Evolutionary conservation across 2,113 vertebrate species (phyloP), one percentile per base, ranked within the genome.

Genomic region (Crocuta crocuta): DNA sequence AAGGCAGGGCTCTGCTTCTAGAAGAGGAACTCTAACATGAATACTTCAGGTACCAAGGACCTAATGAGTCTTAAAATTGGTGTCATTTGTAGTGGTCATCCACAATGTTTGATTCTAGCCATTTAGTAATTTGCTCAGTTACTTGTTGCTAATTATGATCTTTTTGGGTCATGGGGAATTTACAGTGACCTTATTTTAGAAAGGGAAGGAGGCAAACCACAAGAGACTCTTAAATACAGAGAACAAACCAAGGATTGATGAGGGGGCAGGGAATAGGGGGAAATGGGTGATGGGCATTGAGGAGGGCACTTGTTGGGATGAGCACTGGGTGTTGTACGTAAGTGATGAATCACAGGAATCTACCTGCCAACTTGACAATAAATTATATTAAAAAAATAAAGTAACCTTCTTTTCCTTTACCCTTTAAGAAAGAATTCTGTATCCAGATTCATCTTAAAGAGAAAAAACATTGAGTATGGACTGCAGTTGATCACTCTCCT

Each of bases 121-220:
- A 28, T 50, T 86, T 94, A 68, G 61, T 82, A 92, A 92, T 81
- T 91, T 92, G 43, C 10, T 94, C 16, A 85, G 13, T 70, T 79
- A 81, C 1, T 93, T 93, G 23, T 35, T 95, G 89, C 28, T 63
- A 78, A 89, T 74, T 89, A 74, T 28, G 12, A 10, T 45, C 65
- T 78, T 89, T 7, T 48, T 74, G 68, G 84, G 43, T 79, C 43
- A 74, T 4, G 2, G 31, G 84, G 21, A 61, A 82, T 63, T 97
- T 91, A 88, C 93, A 33, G 73, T 74, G 28, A 50, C n/a, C 39
- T 90, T 71, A 2, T 91, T 89, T 45, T 50, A 61, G 21, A 61
- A 8, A 61, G 21, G 21, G 58, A 61, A 8, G 21, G 58, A 61
- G 58, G 58, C 21, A 61, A 61, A 61, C 58, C 58, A 61, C 23